Percentiles rank a stretch among this genome's conserved stretches.
Evolutionary conservation across 1,140 invertebrate species (phyloP).

Genomic region (Cyrtorhinus lividipennis): DNA sequence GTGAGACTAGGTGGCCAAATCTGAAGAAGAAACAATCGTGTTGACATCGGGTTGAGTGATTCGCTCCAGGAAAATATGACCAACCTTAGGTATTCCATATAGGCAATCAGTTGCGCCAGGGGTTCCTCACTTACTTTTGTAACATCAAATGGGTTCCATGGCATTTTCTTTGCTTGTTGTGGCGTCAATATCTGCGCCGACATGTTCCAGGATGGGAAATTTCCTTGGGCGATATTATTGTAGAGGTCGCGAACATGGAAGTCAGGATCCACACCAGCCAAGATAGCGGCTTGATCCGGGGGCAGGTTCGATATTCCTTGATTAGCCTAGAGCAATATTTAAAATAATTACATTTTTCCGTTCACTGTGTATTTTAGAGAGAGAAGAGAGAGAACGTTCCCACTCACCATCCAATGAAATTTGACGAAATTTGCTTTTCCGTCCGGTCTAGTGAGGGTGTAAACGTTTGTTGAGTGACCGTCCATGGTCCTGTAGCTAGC

Average conservation of each 20-base stretch:
- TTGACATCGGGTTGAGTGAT: not conserved
- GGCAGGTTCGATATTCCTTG: constrained; percentile 77
- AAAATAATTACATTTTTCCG: not conserved
- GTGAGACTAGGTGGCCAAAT: constrained; percentile 80
- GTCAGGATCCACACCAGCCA: constrained; percentile 67
- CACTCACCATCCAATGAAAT: constrained; percentile 69
- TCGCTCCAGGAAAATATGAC: not conserved
- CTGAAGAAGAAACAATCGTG: constrained; percentile 27
- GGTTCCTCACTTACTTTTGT: constrained; percentile 47
- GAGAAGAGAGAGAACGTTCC: not conserved
- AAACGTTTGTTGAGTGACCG: constrained; percentile 87
- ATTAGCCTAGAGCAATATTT: constrained; percentile 27
- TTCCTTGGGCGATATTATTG: constrained; percentile 67
- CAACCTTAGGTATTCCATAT: not conserved
- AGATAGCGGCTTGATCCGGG: constrained; percentile 49
- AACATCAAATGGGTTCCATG: constrained; percentile 79
- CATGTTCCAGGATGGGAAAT: constrained; percentile 69
- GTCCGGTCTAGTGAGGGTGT: constrained; percentile 71
- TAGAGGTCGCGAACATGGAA: constrained; percentile 76
- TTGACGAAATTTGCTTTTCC: constrained; percentile 70
- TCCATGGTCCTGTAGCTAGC: constrained; percentile 86
- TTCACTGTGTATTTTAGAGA: not conserved
- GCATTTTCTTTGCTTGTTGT: constrained; percentile 48
- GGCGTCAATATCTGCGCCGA: constrained; percentile 65
- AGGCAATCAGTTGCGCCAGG: not conserved